Evolutionary conservation across 2,888 invertebrate genomes (phyloP).

Genomic region (Brachypalpus laphriformis): DNA sequence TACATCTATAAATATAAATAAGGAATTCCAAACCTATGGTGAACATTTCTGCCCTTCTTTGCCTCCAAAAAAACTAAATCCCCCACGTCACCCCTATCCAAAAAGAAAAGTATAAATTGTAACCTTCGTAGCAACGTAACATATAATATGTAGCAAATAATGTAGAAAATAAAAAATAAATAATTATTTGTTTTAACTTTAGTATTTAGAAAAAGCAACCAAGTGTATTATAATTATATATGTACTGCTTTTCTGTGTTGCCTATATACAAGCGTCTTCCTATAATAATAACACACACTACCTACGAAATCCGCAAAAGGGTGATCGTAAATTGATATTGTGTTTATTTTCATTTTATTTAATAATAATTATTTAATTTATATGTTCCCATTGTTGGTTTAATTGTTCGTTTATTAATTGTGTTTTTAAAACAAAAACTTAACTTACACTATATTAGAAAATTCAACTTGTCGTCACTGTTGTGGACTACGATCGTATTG

Average conservation of each 20-base stretch:
- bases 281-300: slow-evolving; percentile 29
- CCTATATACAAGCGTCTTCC: slow-evolving; percentile 46
- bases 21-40: too few relatives aligned
- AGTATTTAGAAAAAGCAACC: slow-evolving; percentile 34
- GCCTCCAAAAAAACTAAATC: neutral
- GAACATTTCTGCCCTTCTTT: slow-evolving; percentile 11
- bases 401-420: slow-evolving; percentile 47
- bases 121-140: slow-evolving; percentile 35
- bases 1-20: too few relatives aligned
- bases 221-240: slow-evolving; percentile 36
- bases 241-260: slow-evolving; percentile 67
- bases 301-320: slow-evolving; percentile 7
- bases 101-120: neutral
- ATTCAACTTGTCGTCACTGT: slow-evolving; percentile 99
- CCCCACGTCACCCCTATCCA: slow-evolving; percentile 15
- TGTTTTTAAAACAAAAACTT: slow-evolving; percentile 14
- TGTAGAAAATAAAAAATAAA: slow-evolving; percentile 45
- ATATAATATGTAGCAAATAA: slow-evolving; percentile 37
- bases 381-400: slow-evolving; percentile 8
- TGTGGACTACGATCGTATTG: slow-evolving; percentile 99
- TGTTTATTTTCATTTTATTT: slow-evolving; percentile 15
- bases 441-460: slow-evolving; percentile 88
- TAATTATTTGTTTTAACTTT: slow-evolving; percentile 24
- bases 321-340: slow-evolving; percentile 12
- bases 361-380: neutral